Conservation (phyloP, 2,888 invertebrate species). For the Plemyria rubiginata region DNA sequence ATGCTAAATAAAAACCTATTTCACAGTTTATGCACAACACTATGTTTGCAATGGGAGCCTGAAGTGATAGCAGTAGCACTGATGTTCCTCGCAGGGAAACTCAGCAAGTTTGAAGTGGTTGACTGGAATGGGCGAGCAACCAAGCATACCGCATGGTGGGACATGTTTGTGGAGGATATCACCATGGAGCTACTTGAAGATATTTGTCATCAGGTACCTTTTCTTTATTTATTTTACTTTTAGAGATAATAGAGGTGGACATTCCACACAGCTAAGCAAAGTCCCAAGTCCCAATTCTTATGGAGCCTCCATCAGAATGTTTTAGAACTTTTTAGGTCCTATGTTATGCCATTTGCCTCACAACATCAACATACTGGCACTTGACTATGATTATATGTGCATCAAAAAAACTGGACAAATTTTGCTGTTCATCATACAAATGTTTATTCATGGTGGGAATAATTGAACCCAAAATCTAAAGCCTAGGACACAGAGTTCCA, state of each 20-base stretch:
- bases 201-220: slow-evolving; percentile 95
- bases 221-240: neutral
- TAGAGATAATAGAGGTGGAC: too few relatives aligned
- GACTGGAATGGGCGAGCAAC: slow-evolving; percentile 94
- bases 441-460: too few relatives aligned
- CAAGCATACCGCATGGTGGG: slow-evolving; percentile 97
- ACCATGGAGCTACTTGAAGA: slow-evolving; percentile 97
- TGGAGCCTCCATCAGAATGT: too few relatives aligned
- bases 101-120: slow-evolving; percentile 97
- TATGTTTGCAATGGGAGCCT: slow-evolving; percentile 99
- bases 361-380: too few relatives aligned
- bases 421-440: too few relatives aligned
- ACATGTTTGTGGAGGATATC: slow-evolving; percentile 98
- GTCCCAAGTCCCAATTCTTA: too few relatives aligned
- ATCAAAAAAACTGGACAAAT: too few relatives aligned
- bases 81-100: slow-evolving; percentile 97
- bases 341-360: too few relatives aligned
- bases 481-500: neutral
- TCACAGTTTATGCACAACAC: slow-evolving; percentile 94
- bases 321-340: too few relatives aligned
- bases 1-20: neutral
- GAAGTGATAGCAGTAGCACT: slow-evolving; percentile 99
- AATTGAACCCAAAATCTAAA: neutral
- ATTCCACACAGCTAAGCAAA: too few relatives aligned
- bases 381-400: too few relatives aligned